These are phyloP conservation scores for Brienomyrus brachyistius DNA, from an alignment of 2,113 vertebrate species.

Conservation along the genomic window DNA sequence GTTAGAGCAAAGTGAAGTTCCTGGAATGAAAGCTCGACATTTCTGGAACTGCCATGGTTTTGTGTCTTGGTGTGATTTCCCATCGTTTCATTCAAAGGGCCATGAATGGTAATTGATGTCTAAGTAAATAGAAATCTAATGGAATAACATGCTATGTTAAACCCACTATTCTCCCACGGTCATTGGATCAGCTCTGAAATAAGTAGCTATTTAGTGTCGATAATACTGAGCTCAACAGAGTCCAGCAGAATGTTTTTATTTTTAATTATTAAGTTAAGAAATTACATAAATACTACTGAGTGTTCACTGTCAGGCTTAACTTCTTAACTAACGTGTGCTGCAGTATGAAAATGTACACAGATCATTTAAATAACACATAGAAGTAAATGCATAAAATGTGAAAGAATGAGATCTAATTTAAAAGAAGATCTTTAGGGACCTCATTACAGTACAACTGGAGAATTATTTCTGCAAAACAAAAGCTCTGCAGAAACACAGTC, in stretches of 20 bases:
- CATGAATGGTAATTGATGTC: neutral
- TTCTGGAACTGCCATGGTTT: neutral
- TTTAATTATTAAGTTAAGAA: neutral
- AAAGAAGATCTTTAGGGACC: neutral
- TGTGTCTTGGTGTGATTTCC: neutral
- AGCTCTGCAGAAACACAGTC: neutral
- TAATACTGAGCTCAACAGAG: neutral
- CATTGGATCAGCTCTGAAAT: neutral
- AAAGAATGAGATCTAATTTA: neutral
- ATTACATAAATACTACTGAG: neutral
- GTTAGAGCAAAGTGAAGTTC: neutral
- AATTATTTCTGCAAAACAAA: neutral
- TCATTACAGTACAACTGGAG: neutral
- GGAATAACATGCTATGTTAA: neutral
- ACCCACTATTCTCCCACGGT: neutral
- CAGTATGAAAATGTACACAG: neutral
- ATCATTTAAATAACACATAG: neutral
- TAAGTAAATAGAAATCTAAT: neutral
- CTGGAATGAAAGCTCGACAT: neutral
- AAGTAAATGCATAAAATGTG: neutral
- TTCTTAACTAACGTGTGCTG: neutral
- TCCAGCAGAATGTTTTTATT: neutral
- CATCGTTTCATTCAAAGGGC: neutral
- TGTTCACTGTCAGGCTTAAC: neutral
- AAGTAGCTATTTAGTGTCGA: neutral